A percentile compares a stretch with the other conserved stretches of the same genome.
phyloP scores from a whole-genome alignment of 2,797 vertebrate species.

The Apodemus agrarius region DNA sequence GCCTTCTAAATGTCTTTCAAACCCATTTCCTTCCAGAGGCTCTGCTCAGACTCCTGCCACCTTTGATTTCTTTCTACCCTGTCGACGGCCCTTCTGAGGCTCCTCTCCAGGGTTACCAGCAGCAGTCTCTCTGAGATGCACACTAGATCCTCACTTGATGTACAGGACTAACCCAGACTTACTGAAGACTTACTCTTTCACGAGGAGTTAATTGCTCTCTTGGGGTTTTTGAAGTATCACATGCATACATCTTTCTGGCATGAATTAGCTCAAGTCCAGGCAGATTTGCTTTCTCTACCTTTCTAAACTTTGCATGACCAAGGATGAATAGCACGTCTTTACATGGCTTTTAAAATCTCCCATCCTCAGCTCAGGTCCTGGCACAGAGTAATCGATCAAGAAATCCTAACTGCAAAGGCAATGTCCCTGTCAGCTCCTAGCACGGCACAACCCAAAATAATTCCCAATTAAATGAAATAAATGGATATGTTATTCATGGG shows the following conservation, averaged over 20 bases:
- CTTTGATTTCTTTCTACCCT: neutral
- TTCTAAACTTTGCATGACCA: neutral
- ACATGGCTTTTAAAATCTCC: neutral
- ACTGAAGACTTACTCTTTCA: neutral
- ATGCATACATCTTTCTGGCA: neutral
- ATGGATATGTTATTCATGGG: neutral
- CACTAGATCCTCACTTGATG: neutral
- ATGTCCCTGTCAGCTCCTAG: constrained; percentile 41
- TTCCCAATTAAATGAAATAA: constrained; percentile 54
- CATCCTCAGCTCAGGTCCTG: neutral
- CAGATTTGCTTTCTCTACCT: neutral
- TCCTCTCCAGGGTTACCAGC: neutral
- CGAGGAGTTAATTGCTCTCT: neutral
- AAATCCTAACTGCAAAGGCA: constrained; percentile 46
- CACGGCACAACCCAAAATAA: constrained; percentile 36
- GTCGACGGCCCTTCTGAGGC: neutral
- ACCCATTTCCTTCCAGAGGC: neutral
- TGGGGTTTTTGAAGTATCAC: neutral
- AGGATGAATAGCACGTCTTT: neutral
- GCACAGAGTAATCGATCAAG: neutral
- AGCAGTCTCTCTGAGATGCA: neutral
- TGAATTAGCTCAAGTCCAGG: neutral
- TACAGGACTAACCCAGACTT: neutral
- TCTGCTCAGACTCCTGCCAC: neutral
- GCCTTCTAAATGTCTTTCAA: neutral